These are phyloP conservation scores for Acanthaster planci DNA, from an alignment of 35 echinoderm and acorn worm species.

Conservation along the genomic window DNA sequence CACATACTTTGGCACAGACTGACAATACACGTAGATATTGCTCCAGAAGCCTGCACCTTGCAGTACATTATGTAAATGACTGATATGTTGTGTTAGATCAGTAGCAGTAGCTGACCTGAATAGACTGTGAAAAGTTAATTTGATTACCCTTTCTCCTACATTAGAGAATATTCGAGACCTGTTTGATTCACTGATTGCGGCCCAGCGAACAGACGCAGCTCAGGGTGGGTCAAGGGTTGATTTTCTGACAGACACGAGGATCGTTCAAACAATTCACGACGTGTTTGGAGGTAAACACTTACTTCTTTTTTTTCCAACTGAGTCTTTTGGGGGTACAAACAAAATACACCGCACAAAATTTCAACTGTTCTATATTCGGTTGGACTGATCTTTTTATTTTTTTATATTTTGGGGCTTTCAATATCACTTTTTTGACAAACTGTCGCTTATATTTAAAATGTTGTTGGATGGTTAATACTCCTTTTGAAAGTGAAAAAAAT, in stretches of 20 bases:
- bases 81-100: not conserved
- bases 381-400: too few species aligned
- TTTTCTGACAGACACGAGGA: constrained; percentile 29
- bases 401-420: not conserved
- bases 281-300: constrained; percentile 40
- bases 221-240: not conserved
- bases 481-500: too few species aligned
- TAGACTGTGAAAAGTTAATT: not conserved
- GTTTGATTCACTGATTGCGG: constrained; percentile 30
- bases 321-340: not conserved
- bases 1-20: too few species aligned
- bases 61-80: not conserved
- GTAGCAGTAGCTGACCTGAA: not conserved
- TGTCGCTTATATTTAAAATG: not conserved
- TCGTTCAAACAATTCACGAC: constrained; percentile 31
- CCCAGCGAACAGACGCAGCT: constrained; percentile 6
- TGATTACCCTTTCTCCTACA: not conserved
- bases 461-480: not conserved
- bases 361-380: not conserved
- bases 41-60: too few species aligned
- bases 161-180: constrained; percentile 38
- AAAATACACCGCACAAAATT: not conserved
- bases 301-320: too few species aligned
- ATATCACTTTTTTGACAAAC: not conserved
- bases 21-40: too few species aligned